phyloP scores from a whole-genome alignment of 2,113 vertebrate genomes.

The Mugil cephalus region DNA sequence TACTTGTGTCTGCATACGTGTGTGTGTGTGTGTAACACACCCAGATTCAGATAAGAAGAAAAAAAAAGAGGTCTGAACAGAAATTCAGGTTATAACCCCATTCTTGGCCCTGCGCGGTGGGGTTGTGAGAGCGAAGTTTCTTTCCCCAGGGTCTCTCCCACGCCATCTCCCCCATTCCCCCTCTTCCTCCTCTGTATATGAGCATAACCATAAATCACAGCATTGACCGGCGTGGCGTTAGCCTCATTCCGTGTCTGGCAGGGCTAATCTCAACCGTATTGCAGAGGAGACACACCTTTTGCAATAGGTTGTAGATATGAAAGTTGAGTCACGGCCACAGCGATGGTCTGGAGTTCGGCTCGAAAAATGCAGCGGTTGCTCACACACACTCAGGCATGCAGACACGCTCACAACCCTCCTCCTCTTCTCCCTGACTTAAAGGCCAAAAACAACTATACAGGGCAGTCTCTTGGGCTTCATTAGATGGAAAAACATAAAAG shows the following conservation, averaged over 20 bases:
- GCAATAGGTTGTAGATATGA: constrained; percentile 25
- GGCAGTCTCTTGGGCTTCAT: constrained; percentile 79
- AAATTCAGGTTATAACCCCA: constrained; percentile 56
- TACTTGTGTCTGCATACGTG: neutral
- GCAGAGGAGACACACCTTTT: constrained; percentile 36
- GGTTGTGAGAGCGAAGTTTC: constrained; percentile 64
- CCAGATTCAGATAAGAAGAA: neutral
- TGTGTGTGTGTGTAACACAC: constrained; percentile 11
- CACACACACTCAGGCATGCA: constrained; percentile 58
- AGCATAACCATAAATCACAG: constrained; percentile 66
- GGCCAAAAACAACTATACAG: constrained; percentile 80
- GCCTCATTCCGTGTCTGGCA: constrained; percentile 8
- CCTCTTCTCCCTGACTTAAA: constrained; percentile 34
- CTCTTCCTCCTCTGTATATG: constrained; percentile 32
- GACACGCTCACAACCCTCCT: constrained; percentile 53
- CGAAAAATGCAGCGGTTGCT: constrained; percentile 55
- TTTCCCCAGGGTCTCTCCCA: constrained; percentile 64
- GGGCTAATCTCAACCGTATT: neutral
- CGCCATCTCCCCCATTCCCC: constrained; percentile 34
- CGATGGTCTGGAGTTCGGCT: constrained; percentile 22
- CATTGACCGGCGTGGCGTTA: neutral
- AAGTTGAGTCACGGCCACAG: constrained; percentile 40
- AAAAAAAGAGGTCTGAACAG: constrained; percentile 22
- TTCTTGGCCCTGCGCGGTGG: constrained; percentile 45
- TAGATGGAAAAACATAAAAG: constrained; percentile 80